Evolutionary conservation across 2,797 vertebrate species (phyloP).

Genomic region (Poeciliopsis gracilis): DNA sequence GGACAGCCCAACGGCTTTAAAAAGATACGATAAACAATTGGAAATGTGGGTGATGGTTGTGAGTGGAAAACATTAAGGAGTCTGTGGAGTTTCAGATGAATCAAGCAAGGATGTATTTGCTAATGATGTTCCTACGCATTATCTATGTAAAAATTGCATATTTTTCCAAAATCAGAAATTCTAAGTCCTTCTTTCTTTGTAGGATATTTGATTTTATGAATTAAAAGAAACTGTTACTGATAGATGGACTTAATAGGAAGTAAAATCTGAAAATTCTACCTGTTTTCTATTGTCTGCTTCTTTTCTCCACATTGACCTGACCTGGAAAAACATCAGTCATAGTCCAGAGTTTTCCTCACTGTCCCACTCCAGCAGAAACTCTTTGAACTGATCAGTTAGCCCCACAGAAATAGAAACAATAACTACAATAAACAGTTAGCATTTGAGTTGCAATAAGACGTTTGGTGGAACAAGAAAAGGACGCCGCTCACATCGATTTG

Average conservation of each 20-base stretch:
- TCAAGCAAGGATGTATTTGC: background rate
- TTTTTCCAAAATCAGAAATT: background rate
- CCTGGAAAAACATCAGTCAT: background rate
- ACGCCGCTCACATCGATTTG: slow-evolving; percentile 29
- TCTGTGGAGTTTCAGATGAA: slow-evolving; percentile 5
- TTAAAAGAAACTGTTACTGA: background rate
- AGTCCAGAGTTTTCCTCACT: background rate
- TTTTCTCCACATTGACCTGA: background rate
- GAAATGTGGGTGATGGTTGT: slow-evolving; percentile 38
- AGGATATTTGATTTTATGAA: background rate
- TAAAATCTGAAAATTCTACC: background rate
- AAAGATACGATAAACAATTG: slow-evolving; percentile 37
- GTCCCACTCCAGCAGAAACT: background rate
- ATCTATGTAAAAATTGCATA: background rate
- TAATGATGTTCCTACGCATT: background rate
- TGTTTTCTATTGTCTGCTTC: background rate
- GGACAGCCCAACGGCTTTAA: slow-evolving; percentile 30
- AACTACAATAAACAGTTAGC: slow-evolving; percentile 1
- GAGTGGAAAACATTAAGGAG: slow-evolving; percentile 28
- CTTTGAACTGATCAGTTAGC: background rate
- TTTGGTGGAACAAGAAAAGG: slow-evolving; percentile 21
- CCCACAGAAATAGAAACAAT: background rate
- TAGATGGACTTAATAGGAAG: background rate
- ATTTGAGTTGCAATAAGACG: slow-evolving; percentile 8
- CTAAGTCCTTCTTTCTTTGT: background rate